These are phyloP conservation scores for Galerucella calmariensis DNA, from an alignment of 2,888 invertebrate species.

Conservation along the genomic window DNA sequence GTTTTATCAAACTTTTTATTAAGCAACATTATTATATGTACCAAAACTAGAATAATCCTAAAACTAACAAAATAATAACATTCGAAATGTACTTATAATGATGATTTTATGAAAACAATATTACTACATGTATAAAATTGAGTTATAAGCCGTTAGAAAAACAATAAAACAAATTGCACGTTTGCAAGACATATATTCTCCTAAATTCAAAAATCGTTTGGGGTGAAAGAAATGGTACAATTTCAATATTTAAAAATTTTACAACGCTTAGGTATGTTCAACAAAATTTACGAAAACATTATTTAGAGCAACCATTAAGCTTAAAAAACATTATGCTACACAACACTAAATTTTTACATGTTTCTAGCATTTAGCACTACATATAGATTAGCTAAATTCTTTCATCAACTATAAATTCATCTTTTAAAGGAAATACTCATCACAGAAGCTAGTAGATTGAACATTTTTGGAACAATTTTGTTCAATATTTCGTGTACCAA, in stretches of 20 bases:
- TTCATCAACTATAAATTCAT: constrained; percentile 51
- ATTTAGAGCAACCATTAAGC: constrained; percentile 52
- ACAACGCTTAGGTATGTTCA: background rate
- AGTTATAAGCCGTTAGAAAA: constrained; percentile 15
- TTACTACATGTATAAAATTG: constrained; percentile 19
- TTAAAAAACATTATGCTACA: constrained; percentile 59
- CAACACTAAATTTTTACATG: constrained; percentile 49
- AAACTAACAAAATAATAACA: constrained; percentile 30
- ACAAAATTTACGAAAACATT: constrained; percentile 33
- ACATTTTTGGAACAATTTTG: constrained; percentile 50
- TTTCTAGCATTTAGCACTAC: constrained; percentile 34
- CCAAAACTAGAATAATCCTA: constrained; percentile 36
- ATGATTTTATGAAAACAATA: constrained; percentile 2
- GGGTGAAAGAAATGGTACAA: background rate
- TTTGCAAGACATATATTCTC: constrained; percentile 22
- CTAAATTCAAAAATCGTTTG: background rate
- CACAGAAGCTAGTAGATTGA: constrained; percentile 63
- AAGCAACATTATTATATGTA: constrained; percentile 52
- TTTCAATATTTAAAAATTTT: background rate
- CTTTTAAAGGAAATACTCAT: constrained; percentile 60
- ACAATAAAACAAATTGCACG: constrained; percentile 23
- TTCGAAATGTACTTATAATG: constrained; percentile 12
- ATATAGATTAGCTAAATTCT: constrained; percentile 43
- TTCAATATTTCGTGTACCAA: constrained; percentile 30
- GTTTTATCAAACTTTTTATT: constrained; percentile 47